These are phyloP conservation scores for Zoanthus sociatus DNA, from an alignment of 92 coral and sea anemone genomes.

Conservation along the genomic window DNA sequence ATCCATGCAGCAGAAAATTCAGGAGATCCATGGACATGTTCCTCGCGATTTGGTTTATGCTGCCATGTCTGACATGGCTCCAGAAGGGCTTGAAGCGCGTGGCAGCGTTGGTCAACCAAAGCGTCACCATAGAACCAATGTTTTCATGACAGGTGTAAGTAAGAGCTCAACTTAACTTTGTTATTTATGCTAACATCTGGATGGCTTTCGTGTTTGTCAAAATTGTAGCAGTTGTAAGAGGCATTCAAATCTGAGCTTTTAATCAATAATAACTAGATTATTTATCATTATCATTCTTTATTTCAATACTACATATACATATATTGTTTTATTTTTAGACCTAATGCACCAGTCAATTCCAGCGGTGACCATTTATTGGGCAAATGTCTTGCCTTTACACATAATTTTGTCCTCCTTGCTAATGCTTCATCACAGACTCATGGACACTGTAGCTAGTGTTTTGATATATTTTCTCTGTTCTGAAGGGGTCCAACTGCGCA, in stretches of 20 bases:
- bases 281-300: conserved; percentile 7
- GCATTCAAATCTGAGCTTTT: conserved; percentile 16
- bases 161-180: conserved; percentile 20
- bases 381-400: too few relatives aligned
- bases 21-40: conserved; percentile 20
- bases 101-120: conserved; percentile 6
- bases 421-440: too few relatives aligned
- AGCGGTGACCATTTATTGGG: conserved; percentile 16
- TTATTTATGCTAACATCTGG: conserved; percentile 15
- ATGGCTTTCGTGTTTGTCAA: conserved; percentile 11
- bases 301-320: conserved; percentile 10
- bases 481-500: too few relatives aligned
- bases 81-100: not conserved
- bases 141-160: conserved; percentile 10
- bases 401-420: too few relatives aligned
- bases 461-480: too few relatives aligned
- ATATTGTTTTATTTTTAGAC: conserved; percentile 18
- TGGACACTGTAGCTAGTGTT: too few relatives aligned
- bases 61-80: conserved; percentile 23
- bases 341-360: conserved; percentile 26
- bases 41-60: conserved; percentile 13
- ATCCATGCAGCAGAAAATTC: conserved; percentile 20
- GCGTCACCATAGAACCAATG: conserved; percentile 1
- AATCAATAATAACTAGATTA: not conserved
- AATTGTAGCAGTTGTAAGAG: conserved; percentile 22